Conservation (phyloP, 2,888 invertebrate species). For the Yponomeuta sedellus region DNA sequence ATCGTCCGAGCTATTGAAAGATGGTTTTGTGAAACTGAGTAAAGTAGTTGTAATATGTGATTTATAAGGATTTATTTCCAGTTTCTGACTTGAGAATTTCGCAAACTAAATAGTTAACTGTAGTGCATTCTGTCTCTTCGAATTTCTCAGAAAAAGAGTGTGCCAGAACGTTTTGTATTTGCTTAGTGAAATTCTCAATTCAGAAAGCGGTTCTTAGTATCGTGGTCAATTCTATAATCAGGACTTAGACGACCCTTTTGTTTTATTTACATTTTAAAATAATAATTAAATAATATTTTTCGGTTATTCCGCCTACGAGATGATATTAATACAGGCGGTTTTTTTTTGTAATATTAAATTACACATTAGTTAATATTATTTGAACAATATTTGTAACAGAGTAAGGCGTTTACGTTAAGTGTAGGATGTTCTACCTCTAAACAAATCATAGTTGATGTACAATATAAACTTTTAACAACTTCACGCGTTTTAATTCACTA, state of each 20-base stretch:
- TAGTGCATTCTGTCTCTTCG: too few species aligned
- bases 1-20: neutral
- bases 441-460: conserved; percentile 74
- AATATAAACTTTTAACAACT: conserved; percentile 66
- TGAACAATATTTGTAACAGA: conserved; percentile 38
- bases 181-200: too few species aligned
- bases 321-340: conserved; percentile 59
- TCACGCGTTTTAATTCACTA: conserved; percentile 22
- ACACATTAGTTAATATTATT: neutral
- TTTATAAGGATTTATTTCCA: conserved; percentile 1
- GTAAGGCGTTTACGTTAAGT: conserved; percentile 65
- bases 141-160: too few species aligned
- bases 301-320: conserved; percentile 63
- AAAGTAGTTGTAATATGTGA: neutral
- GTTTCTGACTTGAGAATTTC: too few species aligned
- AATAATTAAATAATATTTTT: neutral
- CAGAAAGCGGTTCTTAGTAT: too few species aligned
- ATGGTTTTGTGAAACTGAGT: neutral
- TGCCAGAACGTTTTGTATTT: too few species aligned
- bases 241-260: neutral
- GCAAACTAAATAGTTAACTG: too few species aligned
- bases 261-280: neutral
- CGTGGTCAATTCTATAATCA: neutral
- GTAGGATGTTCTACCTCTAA: conserved; percentile 76
- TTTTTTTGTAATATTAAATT: conserved; percentile 43